phyloP scores from a whole-genome alignment of 2,888 invertebrate species.

The Metacarcinus magister region DNA sequence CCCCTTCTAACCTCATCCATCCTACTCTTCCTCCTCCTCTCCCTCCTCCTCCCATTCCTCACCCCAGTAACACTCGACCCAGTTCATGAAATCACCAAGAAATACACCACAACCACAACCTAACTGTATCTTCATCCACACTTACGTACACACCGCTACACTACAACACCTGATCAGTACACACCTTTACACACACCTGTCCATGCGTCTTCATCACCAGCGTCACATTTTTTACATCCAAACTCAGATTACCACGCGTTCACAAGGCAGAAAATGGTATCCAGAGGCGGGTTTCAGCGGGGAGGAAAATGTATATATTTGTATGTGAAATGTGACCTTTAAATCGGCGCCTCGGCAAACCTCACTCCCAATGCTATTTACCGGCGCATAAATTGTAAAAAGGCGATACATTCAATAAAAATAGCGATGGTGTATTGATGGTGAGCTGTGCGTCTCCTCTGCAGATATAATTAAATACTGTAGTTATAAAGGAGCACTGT shows the following conservation, averaged over 20 bases:
- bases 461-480: too few species aligned
- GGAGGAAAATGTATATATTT: not conserved
- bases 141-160: not conserved
- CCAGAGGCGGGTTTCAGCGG: not conserved
- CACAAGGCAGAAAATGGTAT: not conserved
- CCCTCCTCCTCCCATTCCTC: too few species aligned
- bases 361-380: not conserved
- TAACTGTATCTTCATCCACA: too few species aligned
- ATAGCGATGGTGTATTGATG: not conserved
- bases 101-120: too few species aligned
- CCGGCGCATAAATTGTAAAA: not conserved
- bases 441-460: not conserved
- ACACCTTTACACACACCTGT: not conserved
- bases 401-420: not conserved
- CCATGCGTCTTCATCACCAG: not conserved
- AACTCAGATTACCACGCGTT: not conserved
- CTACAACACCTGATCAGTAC: not conserved
- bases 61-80: too few species aligned
- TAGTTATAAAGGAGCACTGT: too few species aligned
- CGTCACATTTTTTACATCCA: not conserved
- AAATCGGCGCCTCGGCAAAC: not conserved
- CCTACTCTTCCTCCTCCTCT: too few species aligned
- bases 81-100: too few species aligned
- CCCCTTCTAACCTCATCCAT: not conserved
- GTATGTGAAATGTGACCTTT: not conserved